Conservation (phyloP, 2,888 invertebrate genomes). For the Coremacera marginata region DNA sequence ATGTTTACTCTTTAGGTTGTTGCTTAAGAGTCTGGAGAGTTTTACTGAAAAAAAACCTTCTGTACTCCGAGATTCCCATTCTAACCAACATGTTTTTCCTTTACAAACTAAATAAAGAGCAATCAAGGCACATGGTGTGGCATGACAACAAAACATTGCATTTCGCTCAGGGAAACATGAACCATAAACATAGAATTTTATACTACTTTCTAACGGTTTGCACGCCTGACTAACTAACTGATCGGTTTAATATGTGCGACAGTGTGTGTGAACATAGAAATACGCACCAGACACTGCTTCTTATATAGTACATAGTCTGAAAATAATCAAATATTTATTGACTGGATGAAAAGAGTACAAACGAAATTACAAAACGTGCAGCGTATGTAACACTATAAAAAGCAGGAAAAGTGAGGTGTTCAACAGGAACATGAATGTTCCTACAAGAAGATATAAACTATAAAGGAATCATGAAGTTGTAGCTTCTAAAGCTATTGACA, state of each 20-base stretch:
- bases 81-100: too few relatives aligned
- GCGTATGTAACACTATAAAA: not conserved
- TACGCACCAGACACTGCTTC: not conserved
- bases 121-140: too few relatives aligned
- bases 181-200: not conserved
- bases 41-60: too few relatives aligned
- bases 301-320: not conserved
- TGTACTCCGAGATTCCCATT: too few relatives aligned
- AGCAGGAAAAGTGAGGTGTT: not conserved
- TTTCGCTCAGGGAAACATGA: too few relatives aligned
- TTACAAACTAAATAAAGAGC: too few relatives aligned
- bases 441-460: too few relatives aligned
- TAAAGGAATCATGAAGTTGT: too few relatives aligned
- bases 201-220: not conserved
- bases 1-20: too few relatives aligned
- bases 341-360: conserved; percentile 3
- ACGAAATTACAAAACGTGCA: conserved; percentile 1
- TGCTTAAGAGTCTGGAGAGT: too few relatives aligned
- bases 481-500: not conserved
- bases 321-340: conserved; percentile 20
- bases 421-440: too few relatives aligned
- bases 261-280: not conserved
- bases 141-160: too few relatives aligned
- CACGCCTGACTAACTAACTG: not conserved
- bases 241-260: not conserved